Evolutionary conservation across 2,113 vertebrate species (phyloP).

Genomic region (Lipophrys pholis): DNA sequence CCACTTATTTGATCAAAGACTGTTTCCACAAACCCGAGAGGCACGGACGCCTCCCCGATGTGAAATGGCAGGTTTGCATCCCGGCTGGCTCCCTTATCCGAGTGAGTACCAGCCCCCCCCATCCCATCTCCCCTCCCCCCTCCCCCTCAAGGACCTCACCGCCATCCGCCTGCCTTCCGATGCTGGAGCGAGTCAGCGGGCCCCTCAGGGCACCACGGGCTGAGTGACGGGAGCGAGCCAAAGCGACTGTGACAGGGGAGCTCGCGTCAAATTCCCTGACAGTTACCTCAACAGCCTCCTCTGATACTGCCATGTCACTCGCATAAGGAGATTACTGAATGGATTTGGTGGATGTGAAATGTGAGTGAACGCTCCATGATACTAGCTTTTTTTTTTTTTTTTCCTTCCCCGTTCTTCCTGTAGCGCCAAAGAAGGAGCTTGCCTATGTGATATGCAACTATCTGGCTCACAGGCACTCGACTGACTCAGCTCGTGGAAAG

Average conservation of each 20-base stretch:
- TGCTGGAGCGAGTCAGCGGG: slow-evolving; percentile 50
- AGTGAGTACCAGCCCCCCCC: slow-evolving; percentile 21
- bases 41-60: slow-evolving; percentile 2
- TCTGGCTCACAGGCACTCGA: slow-evolving; percentile 44
- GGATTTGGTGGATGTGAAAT: slow-evolving; percentile 70
- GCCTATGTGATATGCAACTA: slow-evolving; percentile 53
- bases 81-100: slow-evolving; percentile 6
- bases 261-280: slow-evolving; percentile 71
- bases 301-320: slow-evolving; percentile 61
- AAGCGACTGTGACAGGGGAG: slow-evolving; percentile 68
- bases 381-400: slow-evolving; percentile 25
- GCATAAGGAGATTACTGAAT: slow-evolving; percentile 73
- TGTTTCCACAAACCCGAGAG: slow-evolving; percentile 47
- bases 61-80: slow-evolving; percentile 36
- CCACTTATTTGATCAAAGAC: slow-evolving; percentile 71
- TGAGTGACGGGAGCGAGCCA: slow-evolving; percentile 62
- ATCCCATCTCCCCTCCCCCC: slow-evolving; percentile 31
- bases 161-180: slow-evolving; percentile 34
- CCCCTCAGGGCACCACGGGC: slow-evolving; percentile 54
- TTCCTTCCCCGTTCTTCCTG: too few relatives aligned
- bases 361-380: slow-evolving; percentile 55
- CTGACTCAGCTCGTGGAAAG: slow-evolving; percentile 26
- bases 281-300: slow-evolving; percentile 63
- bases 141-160: slow-evolving; percentile 46
- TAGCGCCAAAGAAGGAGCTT: slow-evolving; percentile 14